phyloP scores from a whole-genome alignment of 1,140 invertebrate genomes.

The Aphelenchoides avenae region DNA sequence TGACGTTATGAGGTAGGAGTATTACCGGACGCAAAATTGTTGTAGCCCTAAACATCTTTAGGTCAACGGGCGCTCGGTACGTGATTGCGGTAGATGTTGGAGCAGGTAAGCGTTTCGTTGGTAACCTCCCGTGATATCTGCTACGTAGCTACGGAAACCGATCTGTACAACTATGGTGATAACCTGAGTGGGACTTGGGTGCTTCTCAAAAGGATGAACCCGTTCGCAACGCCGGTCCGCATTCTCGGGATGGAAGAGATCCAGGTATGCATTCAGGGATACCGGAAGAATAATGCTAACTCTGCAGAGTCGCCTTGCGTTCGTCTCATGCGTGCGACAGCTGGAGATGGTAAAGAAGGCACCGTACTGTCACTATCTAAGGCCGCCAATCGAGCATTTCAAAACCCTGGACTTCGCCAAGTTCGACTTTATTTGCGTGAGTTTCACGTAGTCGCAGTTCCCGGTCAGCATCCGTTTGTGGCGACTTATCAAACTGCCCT shows the following conservation, averaged over 20 bases:
- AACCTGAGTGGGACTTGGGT: conserved; percentile 96
- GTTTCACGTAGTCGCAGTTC: no score
- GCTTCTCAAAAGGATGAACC: conserved; percentile 69
- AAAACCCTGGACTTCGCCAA: conserved; percentile 93
- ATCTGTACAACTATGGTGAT: conserved; percentile 96
- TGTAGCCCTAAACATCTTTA: conserved; percentile 25
- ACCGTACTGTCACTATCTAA: conserved; percentile 94
- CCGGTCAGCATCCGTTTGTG: no score
- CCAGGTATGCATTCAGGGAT: conserved; percentile 15
- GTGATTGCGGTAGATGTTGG: conserved; percentile 97
- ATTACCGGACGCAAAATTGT: conserved; percentile 66
- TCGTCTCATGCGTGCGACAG: conserved; percentile 94
- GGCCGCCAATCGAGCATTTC: conserved; percentile 94
- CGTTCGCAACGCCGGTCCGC: conserved; percentile 70
- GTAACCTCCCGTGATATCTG: no score
- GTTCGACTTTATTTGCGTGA: conserved; percentile 82
- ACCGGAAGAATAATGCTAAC: neutral
- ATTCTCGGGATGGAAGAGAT: conserved; percentile 58
- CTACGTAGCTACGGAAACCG: conserved; percentile 91
- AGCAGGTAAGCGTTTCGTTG: no score
- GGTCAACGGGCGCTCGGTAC: conserved; percentile 73
- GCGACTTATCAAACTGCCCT: no score
- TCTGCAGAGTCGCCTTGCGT: conserved; percentile 87
- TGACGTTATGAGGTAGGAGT: conserved; percentile 62
- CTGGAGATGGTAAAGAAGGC: conserved; percentile 92